Percentiles rank a stretch among this genome's conserved stretches.
Conservation (phyloP, 2,797 vertebrate species). For the Carcharodon carcharias region DNA sequence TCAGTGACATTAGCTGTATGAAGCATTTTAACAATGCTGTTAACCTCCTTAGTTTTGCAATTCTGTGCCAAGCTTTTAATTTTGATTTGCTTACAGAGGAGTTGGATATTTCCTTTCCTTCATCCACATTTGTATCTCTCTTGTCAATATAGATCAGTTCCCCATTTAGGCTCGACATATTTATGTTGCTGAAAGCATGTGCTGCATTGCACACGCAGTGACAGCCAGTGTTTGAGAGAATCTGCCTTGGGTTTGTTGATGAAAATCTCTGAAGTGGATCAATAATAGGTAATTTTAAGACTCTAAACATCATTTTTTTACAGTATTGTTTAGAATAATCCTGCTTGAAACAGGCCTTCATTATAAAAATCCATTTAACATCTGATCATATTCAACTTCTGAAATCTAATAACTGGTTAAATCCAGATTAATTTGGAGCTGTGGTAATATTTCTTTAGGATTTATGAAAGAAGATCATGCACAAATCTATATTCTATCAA, state of each 20-base stretch:
- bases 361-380: conserved; percentile 47
- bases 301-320: conserved; percentile 42
- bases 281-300: conserved; percentile 33
- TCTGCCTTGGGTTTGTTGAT: neutral
- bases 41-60: neutral
- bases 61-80: neutral
- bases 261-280: conserved; percentile 23
- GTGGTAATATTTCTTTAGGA: conserved; percentile 35
- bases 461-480: conserved; percentile 22
- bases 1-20: neutral
- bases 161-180: neutral
- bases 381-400: conserved; percentile 42
- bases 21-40: neutral
- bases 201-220: neutral
- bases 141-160: neutral
- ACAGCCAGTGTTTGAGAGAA: neutral
- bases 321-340: conserved; percentile 45
- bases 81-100: neutral
- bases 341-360: conserved; percentile 39
- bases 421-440: conserved; percentile 41
- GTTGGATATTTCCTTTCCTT: neutral
- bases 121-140: neutral
- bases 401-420: conserved; percentile 40
- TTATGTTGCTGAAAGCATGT: neutral
- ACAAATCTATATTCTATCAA: conserved; percentile 35